Evolutionary conservation across 2,888 invertebrate genomes (phyloP).

Genomic region (Caenorhabditis sp.): DNA sequence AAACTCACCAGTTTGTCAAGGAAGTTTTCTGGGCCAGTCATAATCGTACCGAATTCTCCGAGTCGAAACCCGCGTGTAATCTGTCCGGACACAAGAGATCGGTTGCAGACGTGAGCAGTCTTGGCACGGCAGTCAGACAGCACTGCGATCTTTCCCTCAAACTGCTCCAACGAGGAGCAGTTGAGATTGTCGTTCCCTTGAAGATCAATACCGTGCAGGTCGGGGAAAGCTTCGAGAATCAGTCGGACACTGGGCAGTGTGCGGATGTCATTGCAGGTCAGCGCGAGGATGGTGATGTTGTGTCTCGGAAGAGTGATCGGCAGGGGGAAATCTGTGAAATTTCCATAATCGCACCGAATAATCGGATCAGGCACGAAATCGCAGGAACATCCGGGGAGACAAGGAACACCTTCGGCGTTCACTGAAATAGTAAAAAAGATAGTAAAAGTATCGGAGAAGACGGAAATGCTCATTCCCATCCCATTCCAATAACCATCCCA

Average conservation of each 20-base stretch:
- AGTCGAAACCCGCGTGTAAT: too few species aligned
- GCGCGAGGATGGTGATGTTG: neutral
- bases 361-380: neutral
- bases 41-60: too few species aligned
- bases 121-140: neutral
- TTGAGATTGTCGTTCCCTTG: neutral
- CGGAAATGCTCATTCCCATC: too few species aligned
- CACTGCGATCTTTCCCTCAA: neutral
- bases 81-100: too few species aligned
- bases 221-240: neutral
- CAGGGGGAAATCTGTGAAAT: neutral
- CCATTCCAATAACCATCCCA: too few species aligned
- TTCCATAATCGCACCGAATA: neutral
- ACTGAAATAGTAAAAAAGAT: too few species aligned
- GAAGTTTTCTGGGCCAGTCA: too few species aligned
- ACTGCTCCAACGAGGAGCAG: neutral
- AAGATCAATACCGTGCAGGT: neutral
- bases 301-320: neutral
- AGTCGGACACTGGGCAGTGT: neutral
- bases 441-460: too few species aligned
- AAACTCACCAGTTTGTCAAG: too few species aligned
- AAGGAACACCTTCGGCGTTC: too few species aligned
- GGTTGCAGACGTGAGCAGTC: too few species aligned
- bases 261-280: neutral
- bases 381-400: too few species aligned